Percentiles rank a stretch among this genome's conserved stretches.
These are phyloP conservation scores for Venustoraphidia nigricollis DNA, from an alignment of 2,888 invertebrate genomes.

Conservation along the genomic window DNA sequence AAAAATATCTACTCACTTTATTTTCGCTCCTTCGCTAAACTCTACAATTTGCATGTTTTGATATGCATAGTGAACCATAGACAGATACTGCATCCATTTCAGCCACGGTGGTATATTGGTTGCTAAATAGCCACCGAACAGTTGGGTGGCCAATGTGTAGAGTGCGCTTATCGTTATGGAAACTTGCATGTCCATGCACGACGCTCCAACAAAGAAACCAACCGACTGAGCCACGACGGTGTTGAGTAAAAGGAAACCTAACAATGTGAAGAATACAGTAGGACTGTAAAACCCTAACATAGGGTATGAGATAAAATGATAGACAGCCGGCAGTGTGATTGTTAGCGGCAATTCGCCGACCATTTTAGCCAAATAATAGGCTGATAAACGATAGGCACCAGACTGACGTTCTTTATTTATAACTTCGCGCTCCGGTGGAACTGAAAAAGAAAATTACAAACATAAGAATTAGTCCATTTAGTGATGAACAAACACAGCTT, in stretches of 20 bases:
- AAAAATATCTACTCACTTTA: conserved; percentile 36
- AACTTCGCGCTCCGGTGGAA: conserved; percentile 64
- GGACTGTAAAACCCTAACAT: conserved; percentile 51
- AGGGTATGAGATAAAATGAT: conserved; percentile 61
- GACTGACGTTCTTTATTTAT: conserved; percentile 65
- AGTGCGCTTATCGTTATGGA: conserved; percentile 63
- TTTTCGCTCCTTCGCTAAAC: conserved; percentile 51
- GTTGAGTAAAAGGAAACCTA: conserved; percentile 52
- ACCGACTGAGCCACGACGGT: conserved; percentile 63
- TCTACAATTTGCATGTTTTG: conserved; percentile 70
- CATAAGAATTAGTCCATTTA: background rate
- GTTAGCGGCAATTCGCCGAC: conserved; percentile 62
- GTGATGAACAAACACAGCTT: background rate
- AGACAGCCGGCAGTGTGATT: conserved; percentile 57
- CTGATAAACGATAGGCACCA: conserved; percentile 62
- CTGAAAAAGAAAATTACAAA: conserved; percentile 27
- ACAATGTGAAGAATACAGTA: conserved; percentile 49
- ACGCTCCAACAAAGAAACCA: conserved; percentile 64
- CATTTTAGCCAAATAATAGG: conserved; percentile 71
- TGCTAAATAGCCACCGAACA: conserved; percentile 61
- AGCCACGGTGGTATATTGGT: conserved; percentile 57
- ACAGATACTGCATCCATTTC: conserved; percentile 58
- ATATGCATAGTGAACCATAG: conserved; percentile 67
- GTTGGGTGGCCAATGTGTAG: conserved; percentile 59
- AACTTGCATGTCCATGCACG: conserved; percentile 61